Base-by-base conservation (phyloP, 2,888 invertebrate species). In the Habroteleia sp. region DNA sequence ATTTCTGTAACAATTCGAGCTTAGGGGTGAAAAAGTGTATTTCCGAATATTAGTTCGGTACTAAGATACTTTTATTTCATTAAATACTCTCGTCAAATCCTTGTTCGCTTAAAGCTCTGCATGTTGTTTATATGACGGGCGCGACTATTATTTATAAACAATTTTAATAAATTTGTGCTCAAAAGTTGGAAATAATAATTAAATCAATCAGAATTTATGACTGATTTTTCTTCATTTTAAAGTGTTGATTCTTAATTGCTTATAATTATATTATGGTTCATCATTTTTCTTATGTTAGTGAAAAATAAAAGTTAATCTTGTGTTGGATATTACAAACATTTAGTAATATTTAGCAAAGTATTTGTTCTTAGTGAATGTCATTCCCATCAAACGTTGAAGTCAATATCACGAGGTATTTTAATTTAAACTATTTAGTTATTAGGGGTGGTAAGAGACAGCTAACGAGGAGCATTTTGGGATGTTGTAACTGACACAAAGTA, bases 361-460 rank as follows among this genome's bases (percentile, higher is more conserved):
- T 23, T 20, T 50, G 50, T 41, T 63, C 41, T 50, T 50, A 41
- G 2, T 17, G 41, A 41, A 42, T 41, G 16, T 27, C 52, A 37
- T 37, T 52, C 37, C 3, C 25, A 8, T 37, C 27, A 6, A 10
- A 35, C 50, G 35, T 23, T 14, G 23, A 50, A 41, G 63, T 63
- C 46, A 63, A 63, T 52, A 48, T 41, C 50, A 41, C 16, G 41
- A 63, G 63, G 63, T 63, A 63, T 63, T 63, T 63, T 63, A 63
- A 63, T 63, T 63, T 41, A 63, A 50, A 33, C n/a, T 1, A 54
- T 25, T 60, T 35, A 46, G 14, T 60, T 10, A 27, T 42, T 41
- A 46, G 25, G 20, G 17, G 14, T 56, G 41, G 41, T 46, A 46
- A 17, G 46, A 23, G n/a, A 17, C 46, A 37, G 17, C 33, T 11